Conservation (phyloP, 1,140 invertebrate species). For the Periplaneta americana region DNA sequence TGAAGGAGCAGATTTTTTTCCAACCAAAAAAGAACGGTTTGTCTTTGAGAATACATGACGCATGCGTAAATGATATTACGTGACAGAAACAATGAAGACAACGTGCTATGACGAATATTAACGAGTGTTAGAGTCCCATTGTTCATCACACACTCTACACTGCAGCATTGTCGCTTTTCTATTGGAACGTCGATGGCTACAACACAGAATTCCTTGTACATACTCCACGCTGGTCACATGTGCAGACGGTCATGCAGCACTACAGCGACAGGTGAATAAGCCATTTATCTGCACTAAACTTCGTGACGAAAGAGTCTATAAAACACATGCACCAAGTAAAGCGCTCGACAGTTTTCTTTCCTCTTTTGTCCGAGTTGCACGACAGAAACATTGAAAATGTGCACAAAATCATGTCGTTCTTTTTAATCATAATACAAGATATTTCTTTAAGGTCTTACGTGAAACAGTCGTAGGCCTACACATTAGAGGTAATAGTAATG, state of each 20-base stretch:
- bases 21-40: too few relatives aligned
- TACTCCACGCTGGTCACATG: not conserved
- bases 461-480: too few relatives aligned
- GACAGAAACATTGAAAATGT: not conserved
- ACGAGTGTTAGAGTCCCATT: not conserved
- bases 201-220: not conserved
- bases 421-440: not conserved
- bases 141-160: not conserved
- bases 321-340: not conserved
- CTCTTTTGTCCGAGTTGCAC: not conserved
- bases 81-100: too few relatives aligned
- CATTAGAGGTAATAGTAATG: too few relatives aligned
- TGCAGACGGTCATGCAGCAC: not conserved
- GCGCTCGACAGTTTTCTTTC: too few relatives aligned
- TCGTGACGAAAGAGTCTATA: not conserved
- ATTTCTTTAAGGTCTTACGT: too few relatives aligned
- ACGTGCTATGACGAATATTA: not conserved
- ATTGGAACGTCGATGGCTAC: not conserved
- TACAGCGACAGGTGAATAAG: not conserved
- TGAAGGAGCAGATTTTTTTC: too few relatives aligned
- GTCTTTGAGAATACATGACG: too few relatives aligned
- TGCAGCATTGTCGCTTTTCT: not conserved
- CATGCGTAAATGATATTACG: too few relatives aligned
- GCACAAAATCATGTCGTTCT: not conserved
- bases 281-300: not conserved